Conservation (phyloP, 2,797 vertebrate species). For the Danio tinwini region DNA sequence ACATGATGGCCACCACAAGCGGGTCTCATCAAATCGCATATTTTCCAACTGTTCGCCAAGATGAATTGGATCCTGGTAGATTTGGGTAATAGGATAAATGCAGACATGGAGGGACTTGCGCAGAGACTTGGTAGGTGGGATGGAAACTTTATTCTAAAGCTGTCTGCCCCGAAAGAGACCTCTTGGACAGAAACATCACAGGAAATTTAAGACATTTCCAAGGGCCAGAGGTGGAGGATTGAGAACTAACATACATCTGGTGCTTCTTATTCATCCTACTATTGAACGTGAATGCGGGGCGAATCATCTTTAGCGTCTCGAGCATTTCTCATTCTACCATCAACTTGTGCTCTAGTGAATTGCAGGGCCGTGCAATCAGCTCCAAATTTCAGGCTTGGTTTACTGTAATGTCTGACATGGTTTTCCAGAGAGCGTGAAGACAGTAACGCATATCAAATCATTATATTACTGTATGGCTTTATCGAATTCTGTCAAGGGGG, state of each 20-base stretch:
- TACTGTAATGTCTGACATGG: conserved; percentile 55
- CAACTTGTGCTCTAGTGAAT: conserved; percentile 71
- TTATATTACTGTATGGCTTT: conserved; percentile 59
- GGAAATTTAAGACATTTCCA: conserved; percentile 68
- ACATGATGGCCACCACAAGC: conserved; percentile 79
- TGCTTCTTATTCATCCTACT: conserved; percentile 55
- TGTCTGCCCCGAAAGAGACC: conserved; percentile 66
- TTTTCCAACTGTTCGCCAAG: conserved; percentile 75
- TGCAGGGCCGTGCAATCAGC: conserved; percentile 71
- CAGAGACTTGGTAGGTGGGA: conserved; percentile 65
- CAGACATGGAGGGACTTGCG: conserved; percentile 62
- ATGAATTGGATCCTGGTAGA: conserved; percentile 76
- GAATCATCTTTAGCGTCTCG: conserved; percentile 57
- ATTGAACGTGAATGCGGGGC: conserved; percentile 26
- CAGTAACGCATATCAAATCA: conserved; percentile 54
- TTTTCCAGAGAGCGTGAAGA: conserved; percentile 50
- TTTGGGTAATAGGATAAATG: conserved; percentile 80
- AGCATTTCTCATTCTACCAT: conserved; percentile 76
- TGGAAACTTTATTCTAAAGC: conserved; percentile 67
- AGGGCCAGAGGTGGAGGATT: conserved; percentile 50
- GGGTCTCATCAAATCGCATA: conserved; percentile 71
- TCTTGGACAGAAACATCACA: conserved; percentile 47
- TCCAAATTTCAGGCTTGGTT: conserved; percentile 73
- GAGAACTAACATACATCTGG: conserved; percentile 49
- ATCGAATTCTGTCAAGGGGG: conserved; percentile 55